These are phyloP conservation scores for Sphaerophoria rueppellii DNA, from an alignment of 2,888 invertebrate species.

Conservation along the genomic window DNA sequence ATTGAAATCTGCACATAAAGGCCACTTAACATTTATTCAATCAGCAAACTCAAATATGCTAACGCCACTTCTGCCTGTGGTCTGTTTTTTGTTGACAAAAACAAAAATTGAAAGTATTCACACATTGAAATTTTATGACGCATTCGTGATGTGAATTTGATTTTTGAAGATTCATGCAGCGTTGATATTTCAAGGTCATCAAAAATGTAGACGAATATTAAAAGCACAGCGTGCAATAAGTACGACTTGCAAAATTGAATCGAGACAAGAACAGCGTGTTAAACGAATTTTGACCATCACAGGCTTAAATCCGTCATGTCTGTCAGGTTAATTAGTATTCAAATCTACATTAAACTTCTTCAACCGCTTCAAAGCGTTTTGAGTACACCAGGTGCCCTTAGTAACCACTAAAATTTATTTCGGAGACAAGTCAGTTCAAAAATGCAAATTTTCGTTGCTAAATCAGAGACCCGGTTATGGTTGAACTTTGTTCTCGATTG, in stretches of 20 bases:
- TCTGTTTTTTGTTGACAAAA: not conserved
- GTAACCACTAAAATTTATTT: not conserved
- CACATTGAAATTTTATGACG: constrained; percentile 38
- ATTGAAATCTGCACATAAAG: no score
- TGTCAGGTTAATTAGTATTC: constrained; percentile 9
- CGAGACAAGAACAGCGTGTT: constrained; percentile 23
- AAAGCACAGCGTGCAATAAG: not conserved
- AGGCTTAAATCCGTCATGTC: not conserved
- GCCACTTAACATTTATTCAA: no score
- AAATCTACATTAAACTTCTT: not conserved
- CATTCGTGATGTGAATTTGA: constrained; percentile 57
- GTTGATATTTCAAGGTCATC: constrained; percentile 59
- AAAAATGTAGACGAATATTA: no score
- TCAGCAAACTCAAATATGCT: constrained; percentile 8
- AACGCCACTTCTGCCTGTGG: not conserved
- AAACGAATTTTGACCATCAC: constrained; percentile 38
- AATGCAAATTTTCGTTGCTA: constrained; percentile 2
- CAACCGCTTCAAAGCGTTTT: no score
- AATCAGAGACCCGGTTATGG: not conserved
- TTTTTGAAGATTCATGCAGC: constrained; percentile 30
- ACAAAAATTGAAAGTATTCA: constrained; percentile 32
- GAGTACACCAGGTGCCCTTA: not conserved
- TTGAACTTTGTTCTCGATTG: not conserved
- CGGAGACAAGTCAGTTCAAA: constrained; percentile 25
- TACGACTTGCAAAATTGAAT: constrained; percentile 29